Conservation (phyloP, 1,140 invertebrate species). For the Manduca sexta region DNA sequence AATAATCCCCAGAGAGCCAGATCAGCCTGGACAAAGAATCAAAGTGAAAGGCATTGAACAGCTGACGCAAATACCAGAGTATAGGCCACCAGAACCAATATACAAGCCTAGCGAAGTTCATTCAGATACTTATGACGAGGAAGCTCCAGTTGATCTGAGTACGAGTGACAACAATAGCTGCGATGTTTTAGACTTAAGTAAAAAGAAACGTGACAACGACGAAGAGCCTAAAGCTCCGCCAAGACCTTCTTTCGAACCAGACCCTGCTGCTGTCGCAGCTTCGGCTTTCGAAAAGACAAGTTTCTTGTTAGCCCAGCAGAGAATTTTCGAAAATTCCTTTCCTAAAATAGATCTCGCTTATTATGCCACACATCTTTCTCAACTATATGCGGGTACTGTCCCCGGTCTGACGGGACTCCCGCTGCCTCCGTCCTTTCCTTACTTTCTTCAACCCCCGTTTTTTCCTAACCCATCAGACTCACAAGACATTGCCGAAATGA, state of each 20-base stretch:
- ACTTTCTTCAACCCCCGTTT: constrained; percentile 76
- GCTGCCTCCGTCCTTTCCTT: constrained; percentile 73
- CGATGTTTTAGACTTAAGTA: constrained; percentile 90
- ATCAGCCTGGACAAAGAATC: constrained; percentile 68
- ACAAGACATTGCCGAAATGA: constrained; percentile 76
- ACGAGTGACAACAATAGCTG: constrained; percentile 73
- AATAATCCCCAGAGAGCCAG: constrained; percentile 41
- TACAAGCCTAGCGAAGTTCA: constrained; percentile 47
- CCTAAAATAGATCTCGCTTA: constrained; percentile 74
- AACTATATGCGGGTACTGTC: constrained; percentile 72
- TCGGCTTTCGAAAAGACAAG: constrained; percentile 68
- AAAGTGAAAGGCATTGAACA: constrained; percentile 78
- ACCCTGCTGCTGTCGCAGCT: constrained; percentile 35
- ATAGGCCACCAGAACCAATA: constrained; percentile 54
- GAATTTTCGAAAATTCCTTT: constrained; percentile 74
- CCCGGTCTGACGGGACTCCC: constrained; percentile 65
- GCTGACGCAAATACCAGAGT: constrained; percentile 73
- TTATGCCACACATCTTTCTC: constrained; percentile 73
- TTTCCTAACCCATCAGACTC: constrained; percentile 74
- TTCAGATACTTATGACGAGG: constrained; percentile 59
- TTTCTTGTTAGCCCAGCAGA: constrained; percentile 74
- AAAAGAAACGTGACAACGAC: constrained; percentile 77
- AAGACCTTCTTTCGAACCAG: constrained; percentile 58
- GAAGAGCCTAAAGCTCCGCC: constrained; percentile 52
- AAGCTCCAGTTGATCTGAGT: constrained; percentile 83